phyloP scores from a whole-genome alignment of 2,113 vertebrate genomes.

The Dicrurus megarhynchus region DNA sequence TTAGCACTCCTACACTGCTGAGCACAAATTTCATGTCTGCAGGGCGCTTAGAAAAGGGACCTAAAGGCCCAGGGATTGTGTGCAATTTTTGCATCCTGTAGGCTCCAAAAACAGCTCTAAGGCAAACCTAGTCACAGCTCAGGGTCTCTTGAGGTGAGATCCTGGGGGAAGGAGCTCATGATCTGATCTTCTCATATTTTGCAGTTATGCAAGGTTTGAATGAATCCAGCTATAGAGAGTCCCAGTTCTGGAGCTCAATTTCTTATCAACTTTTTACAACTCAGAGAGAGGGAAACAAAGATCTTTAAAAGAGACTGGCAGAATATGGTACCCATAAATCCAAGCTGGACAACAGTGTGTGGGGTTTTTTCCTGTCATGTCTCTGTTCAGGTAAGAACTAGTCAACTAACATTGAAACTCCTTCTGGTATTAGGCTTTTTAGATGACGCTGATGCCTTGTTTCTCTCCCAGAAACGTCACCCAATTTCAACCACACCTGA shows the following conservation, averaged over 20 bases:
- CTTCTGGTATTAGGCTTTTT: not conserved
- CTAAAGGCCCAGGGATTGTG: not conserved
- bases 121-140: not conserved
- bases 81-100: not conserved
- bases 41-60: not conserved
- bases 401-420: not conserved
- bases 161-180: not conserved
- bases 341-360: not conserved
- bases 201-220: not conserved
- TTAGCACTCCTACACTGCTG: not conserved
- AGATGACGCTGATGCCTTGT: not conserved
- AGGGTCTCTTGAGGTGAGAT: not conserved
- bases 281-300: not conserved
- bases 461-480: not conserved
- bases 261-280: not conserved
- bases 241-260: not conserved
- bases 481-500: not conserved
- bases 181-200: not conserved
- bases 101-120: not conserved
- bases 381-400: not conserved
- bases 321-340: not conserved
- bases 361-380: not conserved
- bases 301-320: not conserved
- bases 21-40: not conserved
- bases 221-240: not conserved